phyloP scores from a whole-genome alignment of 1,140 invertebrate species.

The Drosophila elegans region DNA sequence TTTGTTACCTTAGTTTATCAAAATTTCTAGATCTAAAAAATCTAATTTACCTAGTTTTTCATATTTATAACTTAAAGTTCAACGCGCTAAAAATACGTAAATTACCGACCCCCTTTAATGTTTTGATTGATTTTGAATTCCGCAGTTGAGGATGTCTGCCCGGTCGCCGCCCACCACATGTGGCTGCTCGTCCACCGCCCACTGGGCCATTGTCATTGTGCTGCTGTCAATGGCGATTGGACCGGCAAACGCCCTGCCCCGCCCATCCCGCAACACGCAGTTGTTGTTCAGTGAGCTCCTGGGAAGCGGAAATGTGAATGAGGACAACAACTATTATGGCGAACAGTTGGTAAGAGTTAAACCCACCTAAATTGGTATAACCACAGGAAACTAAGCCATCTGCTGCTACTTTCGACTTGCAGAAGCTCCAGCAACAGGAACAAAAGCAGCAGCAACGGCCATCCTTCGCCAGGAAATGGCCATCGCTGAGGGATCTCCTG shows the following conservation, averaged over 20 bases:
- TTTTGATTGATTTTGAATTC: conserved; percentile 24
- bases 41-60: background rate
- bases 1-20: too few species aligned
- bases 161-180: conserved; percentile 31
- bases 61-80: background rate
- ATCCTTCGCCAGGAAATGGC: conserved; percentile 67
- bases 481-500: conserved; percentile 64
- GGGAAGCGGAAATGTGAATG: conserved; percentile 52
- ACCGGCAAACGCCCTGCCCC: conserved; percentile 57
- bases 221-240: conserved; percentile 64
- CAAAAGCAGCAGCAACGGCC: conserved; percentile 32
- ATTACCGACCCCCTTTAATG: background rate
- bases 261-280: conserved; percentile 51
- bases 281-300: conserved; percentile 62
- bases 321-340: conserved; percentile 57
- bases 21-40: background rate
- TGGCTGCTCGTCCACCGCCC: conserved; percentile 49
- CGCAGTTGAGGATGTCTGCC: conserved; percentile 51
- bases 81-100: background rate
- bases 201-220: conserved; percentile 65
- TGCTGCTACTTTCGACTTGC: background rate
- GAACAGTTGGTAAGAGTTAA: conserved; percentile 58
- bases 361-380: too few species aligned
- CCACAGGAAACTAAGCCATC: background rate
- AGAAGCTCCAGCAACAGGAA: conserved; percentile 41